A percentile compares a stretch with the other conserved stretches of the same genome.
Evolutionary conservation across 2,888 invertebrate genomes (phyloP).

Genomic region (Sialis fuliginosa): DNA sequence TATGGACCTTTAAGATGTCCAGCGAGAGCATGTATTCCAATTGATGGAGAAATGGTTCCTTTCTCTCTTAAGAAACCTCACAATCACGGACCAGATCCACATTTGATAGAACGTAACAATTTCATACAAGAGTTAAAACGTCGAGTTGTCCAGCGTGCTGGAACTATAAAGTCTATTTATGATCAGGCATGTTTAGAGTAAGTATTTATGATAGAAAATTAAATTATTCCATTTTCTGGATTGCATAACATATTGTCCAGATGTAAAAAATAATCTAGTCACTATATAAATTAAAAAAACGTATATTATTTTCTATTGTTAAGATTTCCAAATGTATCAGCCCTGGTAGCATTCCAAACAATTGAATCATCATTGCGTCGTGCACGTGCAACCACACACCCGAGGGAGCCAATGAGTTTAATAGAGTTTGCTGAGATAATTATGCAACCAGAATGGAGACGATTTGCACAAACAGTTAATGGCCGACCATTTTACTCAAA

Average conservation of each 20-base stretch:
- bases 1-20: slow-evolving; percentile 1
- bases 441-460: slow-evolving; percentile 2
- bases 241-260: not conserved
- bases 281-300: too few relatives aligned
- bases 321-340: slow-evolving; percentile 5
- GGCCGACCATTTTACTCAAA: slow-evolving; percentile 5
- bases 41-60: slow-evolving; percentile 2
- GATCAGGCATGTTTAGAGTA: slow-evolving; percentile 5
- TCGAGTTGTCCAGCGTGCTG: slow-evolving; percentile 4
- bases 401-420: slow-evolving; percentile 1
- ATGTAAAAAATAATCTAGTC: too few relatives aligned
- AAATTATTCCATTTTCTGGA: not conserved
- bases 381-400: slow-evolving; percentile 4
- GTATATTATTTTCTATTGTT: too few relatives aligned
- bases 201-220: not conserved
- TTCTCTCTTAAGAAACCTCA: slow-evolving; percentile 4
- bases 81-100: slow-evolving; percentile 5
- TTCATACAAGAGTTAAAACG: slow-evolving; percentile 5
- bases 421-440: slow-evolving; percentile 5
- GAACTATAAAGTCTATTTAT: slow-evolving; percentile 5
- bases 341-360: slow-evolving; percentile 5
- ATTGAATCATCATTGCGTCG: slow-evolving; percentile 4
- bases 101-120: slow-evolving; percentile 2
- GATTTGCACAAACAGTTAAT: slow-evolving; percentile 5
- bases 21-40: not conserved